Conservation (phyloP, 2,113 vertebrate genomes). For the Perca flavescens region DNA sequence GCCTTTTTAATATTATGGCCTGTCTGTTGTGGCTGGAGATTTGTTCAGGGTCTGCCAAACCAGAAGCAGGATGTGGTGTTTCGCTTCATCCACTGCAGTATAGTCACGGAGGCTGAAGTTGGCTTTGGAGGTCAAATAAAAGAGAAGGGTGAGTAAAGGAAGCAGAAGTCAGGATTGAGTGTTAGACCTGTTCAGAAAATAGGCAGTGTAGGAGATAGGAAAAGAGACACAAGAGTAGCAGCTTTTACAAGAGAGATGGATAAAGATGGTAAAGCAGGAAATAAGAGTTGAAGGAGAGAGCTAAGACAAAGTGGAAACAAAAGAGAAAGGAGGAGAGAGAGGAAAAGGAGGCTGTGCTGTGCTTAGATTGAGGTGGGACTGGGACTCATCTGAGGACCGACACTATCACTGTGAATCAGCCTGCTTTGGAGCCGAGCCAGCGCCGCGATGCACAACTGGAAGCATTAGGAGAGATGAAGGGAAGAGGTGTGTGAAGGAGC, state of each 20-base stretch:
- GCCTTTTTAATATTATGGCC: conserved; percentile 43
- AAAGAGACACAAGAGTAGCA: neutral
- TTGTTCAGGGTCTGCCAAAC: conserved; percentile 28
- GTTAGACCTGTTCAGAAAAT: conserved; percentile 46
- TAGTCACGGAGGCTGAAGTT: conserved; percentile 17
- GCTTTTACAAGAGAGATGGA: conserved; percentile 19
- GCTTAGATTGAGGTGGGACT: conserved; percentile 71
- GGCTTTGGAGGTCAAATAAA: conserved; percentile 40
- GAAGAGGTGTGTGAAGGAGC: conserved; percentile 65
- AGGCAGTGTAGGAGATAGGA: conserved; percentile 16
- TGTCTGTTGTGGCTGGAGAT: conserved; percentile 2
- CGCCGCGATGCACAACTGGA: conserved; percentile 58
- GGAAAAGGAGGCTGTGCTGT: conserved; percentile 29
- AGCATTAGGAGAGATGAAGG: conserved; percentile 67
- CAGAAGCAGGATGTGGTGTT: conserved; percentile 31
- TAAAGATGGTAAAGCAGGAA: conserved; percentile 9
- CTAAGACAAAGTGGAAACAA: conserved; percentile 53
- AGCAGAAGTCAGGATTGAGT: conserved; percentile 30
- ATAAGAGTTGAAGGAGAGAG: conserved; percentile 28
- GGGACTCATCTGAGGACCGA: conserved; percentile 57
- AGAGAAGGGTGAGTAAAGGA: conserved; percentile 34
- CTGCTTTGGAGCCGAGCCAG: conserved; percentile 63
- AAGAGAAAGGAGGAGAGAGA: conserved; percentile 13
- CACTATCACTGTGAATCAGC: conserved; percentile 68
- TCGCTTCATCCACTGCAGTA: conserved; percentile 30